Evolutionary conservation across 1,140 invertebrate species (phyloP).

Genomic region (Diabrotica undecimpunctata): DNA sequence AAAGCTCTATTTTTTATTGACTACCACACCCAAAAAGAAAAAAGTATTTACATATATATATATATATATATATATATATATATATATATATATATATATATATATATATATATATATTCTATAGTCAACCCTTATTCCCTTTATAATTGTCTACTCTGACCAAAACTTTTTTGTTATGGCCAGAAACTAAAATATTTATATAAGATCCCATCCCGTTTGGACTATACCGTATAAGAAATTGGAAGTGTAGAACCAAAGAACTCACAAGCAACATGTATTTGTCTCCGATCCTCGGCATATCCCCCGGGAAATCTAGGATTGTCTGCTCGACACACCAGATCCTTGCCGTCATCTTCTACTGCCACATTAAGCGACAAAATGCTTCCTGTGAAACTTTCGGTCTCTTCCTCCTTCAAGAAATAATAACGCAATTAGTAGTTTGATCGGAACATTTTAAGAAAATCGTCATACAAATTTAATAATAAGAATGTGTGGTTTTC

Average conservation of each 20-base stretch:
- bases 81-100: no score
- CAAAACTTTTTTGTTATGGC: no score
- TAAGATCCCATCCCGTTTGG: slow-evolving; percentile 5
- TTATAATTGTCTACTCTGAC: no score
- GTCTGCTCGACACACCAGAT: slow-evolving; percentile 80
- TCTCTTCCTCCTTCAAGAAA: slow-evolving; percentile 43
- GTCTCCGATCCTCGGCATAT: slow-evolving; percentile 71
- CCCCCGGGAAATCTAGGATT: slow-evolving; percentile 83
- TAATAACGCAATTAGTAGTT: slow-evolving; percentile 1
- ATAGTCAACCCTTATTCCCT: no score
- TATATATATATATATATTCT: no score
- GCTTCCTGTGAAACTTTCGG: slow-evolving; percentile 59
- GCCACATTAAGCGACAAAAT: slow-evolving; percentile 68
- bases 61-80: no score
- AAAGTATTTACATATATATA: no score
- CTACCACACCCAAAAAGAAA: no score
- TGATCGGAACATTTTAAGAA: no score
- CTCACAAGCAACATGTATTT: slow-evolving; percentile 81
- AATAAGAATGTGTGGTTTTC: no score
- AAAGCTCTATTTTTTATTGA: no score
- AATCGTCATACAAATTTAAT: no score
- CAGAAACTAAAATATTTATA: not conserved
- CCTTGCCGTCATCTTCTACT: slow-evolving; percentile 75
- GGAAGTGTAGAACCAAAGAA: slow-evolving; percentile 8
- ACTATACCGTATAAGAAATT: slow-evolving; percentile 8